Conservation (phyloP, 2,888 invertebrate species). For the Blera fallax region DNA sequence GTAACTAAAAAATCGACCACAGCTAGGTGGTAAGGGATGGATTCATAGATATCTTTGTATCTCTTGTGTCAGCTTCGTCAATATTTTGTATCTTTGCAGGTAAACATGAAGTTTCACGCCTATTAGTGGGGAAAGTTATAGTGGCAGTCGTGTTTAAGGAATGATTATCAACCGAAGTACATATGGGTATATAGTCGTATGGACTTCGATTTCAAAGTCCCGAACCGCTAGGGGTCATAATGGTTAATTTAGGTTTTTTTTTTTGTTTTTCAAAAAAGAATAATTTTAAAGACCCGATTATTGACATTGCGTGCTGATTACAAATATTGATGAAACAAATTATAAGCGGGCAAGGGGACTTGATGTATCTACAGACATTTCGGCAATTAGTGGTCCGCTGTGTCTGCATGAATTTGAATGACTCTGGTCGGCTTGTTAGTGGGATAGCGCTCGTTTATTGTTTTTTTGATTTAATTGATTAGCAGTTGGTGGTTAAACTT, state of each 20-base stretch:
- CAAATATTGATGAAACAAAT: conserved; percentile 32
- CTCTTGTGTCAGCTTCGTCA: background rate
- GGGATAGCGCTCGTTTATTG: background rate
- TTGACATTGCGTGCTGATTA: conserved; percentile 35
- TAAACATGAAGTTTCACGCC: conserved; percentile 56
- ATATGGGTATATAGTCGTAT: background rate
- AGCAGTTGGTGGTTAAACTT: background rate
- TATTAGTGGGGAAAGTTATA: conserved; percentile 9
- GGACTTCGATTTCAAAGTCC: conserved; percentile 5
- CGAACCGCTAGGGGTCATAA: background rate
- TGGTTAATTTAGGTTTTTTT: background rate
- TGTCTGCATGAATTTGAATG: conserved; percentile 2
- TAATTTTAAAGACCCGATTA: background rate
- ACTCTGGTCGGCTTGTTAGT: background rate
- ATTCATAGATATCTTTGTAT: conserved; percentile 4
- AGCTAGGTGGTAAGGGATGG: background rate
- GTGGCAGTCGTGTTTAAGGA: conserved; percentile 3
- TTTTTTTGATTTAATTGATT: conserved; percentile 38
- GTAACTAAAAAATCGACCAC: background rate
- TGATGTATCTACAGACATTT: conserved; percentile 9
- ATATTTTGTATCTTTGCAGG: conserved; percentile 32
- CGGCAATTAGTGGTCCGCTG: conserved; percentile 17
- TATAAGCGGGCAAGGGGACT: background rate
- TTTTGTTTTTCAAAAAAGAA: background rate
- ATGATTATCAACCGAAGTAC: conserved; percentile 8